Conservation (phyloP, 2,888 invertebrate genomes). For the Blomia tropicalis region DNA sequence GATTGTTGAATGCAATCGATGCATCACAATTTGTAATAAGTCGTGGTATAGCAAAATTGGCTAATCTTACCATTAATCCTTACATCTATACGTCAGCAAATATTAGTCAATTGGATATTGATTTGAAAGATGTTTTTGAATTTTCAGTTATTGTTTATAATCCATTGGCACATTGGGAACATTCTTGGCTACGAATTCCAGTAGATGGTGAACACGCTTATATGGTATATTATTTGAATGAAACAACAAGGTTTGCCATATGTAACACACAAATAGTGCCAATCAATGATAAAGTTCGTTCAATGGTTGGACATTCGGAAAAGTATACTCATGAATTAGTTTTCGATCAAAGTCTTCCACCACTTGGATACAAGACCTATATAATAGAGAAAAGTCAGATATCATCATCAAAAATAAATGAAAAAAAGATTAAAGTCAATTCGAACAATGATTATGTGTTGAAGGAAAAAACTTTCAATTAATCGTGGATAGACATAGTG, state of each 20-base stretch:
- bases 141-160: background rate
- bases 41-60: background rate
- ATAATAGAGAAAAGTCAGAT: background rate
- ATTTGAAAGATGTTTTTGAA: background rate
- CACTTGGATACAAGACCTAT: background rate
- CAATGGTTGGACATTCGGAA: background rate
- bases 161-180: background rate
- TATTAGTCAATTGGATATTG: background rate
- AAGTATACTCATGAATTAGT: background rate
- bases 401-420: background rate
- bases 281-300: background rate
- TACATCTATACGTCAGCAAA: background rate
- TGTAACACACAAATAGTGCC: background rate
- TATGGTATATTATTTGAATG: background rate
- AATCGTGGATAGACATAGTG: background rate
- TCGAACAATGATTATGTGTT: background rate
- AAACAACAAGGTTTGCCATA: too few relatives aligned
- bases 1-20: slow-evolving; percentile 48
- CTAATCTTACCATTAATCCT: background rate
- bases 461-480: background rate
- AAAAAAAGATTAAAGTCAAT: background rate
- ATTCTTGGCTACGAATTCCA: background rate
- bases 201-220: background rate
- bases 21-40: slow-evolving; percentile 33
- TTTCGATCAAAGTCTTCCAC: background rate